Percentiles rank a stretch among this genome's conserved stretches.
Conservation (phyloP, 2,113 vertebrate species). For the Gnathonemus longibarbis region DNA sequence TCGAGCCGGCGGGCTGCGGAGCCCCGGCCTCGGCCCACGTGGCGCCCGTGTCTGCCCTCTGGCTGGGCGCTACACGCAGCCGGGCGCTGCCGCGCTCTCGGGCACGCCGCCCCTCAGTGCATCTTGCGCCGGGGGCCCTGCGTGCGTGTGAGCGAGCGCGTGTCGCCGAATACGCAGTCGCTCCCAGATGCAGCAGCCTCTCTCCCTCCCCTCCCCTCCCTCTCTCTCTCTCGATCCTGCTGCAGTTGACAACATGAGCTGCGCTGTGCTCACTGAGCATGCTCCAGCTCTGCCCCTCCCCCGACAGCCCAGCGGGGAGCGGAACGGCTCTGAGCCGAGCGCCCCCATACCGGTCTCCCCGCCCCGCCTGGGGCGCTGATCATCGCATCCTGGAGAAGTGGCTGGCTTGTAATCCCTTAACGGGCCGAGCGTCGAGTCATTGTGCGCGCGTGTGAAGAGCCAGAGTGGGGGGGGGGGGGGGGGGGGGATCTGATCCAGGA, state of each 20-base stretch:
- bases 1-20: constrained; percentile 45
- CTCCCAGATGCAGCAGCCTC: constrained; percentile 37
- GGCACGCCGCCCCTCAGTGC: neutral
- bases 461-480: neutral
- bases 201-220: neutral
- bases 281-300: constrained; percentile 34
- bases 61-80: neutral
- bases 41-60: neutral
- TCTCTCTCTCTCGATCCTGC: constrained; percentile 21
- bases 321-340: neutral
- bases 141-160: neutral
- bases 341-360: constrained; percentile 30
- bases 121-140: neutral
- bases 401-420: constrained; percentile 49
- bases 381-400: constrained; percentile 24
- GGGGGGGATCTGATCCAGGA: neutral
- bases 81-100: neutral
- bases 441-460: neutral
- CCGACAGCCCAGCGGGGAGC: constrained; percentile 23
- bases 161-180: constrained; percentile 13
- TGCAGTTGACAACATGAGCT: constrained; percentile 38
- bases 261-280: constrained; percentile 39
- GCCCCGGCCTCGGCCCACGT: constrained; percentile 49
- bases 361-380: neutral
- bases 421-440: constrained; percentile 9